Evolutionary conservation across 2,113 vertebrate species (phyloP).

Genomic region (Ophiodon elongatus): DNA sequence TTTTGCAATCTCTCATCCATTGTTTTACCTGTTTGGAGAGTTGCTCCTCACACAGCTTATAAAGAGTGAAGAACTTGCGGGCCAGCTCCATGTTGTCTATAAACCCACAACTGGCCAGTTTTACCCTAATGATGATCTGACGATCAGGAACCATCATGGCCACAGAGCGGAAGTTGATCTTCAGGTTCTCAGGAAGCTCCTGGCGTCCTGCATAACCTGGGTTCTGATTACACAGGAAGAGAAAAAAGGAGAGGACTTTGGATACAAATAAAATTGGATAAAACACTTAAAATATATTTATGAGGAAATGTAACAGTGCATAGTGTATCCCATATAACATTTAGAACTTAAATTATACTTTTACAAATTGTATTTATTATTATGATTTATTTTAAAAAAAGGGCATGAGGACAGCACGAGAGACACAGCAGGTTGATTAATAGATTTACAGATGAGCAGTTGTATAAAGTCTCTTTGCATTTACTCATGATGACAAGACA

Average conservation of each 20-base stretch:
- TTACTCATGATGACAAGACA: not conserved
- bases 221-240: conserved; percentile 83
- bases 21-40: conserved; percentile 94
- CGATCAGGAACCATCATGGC: conserved; percentile 99
- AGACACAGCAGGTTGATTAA: not conserved
- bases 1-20: not conserved
- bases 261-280: not conserved
- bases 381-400: too few species aligned
- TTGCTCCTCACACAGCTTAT: conserved; percentile 97
- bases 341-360: not conserved
- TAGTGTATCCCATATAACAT: not conserved
- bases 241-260: not conserved
- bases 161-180: conserved; percentile 96
- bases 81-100: conserved; percentile 92
- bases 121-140: conserved; percentile 97
- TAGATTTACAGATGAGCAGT: not conserved
- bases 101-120: conserved; percentile 96
- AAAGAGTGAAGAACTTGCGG: conserved; percentile 95
- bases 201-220: conserved; percentile 97
- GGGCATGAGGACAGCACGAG: not conserved
- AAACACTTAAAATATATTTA: not conserved
- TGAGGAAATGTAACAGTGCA: not conserved
- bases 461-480: not conserved
- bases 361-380: too few species aligned
- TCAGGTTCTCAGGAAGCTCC: conserved; percentile 97